Evolutionary conservation across 2,797 vertebrate species (phyloP), one percentile per base, ranked within the genome.

Genomic region (Acanthurus leucopareius): DNA sequence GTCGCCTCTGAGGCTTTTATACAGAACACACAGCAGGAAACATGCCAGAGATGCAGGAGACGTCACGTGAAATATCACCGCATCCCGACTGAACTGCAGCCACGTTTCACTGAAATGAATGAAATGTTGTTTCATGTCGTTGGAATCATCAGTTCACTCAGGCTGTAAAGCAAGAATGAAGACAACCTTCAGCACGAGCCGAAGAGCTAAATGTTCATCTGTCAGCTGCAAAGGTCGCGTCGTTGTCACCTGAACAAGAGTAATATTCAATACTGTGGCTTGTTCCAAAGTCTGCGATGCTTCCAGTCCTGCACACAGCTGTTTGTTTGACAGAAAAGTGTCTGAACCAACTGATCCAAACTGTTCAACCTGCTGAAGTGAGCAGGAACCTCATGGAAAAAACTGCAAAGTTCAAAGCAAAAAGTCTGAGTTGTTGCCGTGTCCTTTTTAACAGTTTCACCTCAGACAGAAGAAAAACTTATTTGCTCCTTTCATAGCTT

Each of bases 141-240:
- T 73, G 3, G 25, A 3, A 25, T 25, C 67, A 62, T 78, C 77
- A 25, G 17, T 57, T 76, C 60, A 0, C 0, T 48, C n/a, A 5
- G 65, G 81, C 75, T 7, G 44, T 65, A 69, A 77, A 82, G 57
- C 42, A 20, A 75, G 86, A 90, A 38, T 16, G 61, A 86, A 53
- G 73, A 71, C 68, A 0, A 22, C 32, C 69, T 0, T 81, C 78
- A 42, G 20, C 11, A 32, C 65, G 3, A 60, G 53, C 60, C 49
- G 1, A 2, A 20, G 0, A 22, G 67, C 64, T 40, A 63, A 71
- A 69, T 28, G 49, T 45, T 79, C 53, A 20, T 16, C 59, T 40
- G 79, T 81, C 78, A 62, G 59, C 65, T 0, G 40, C 35, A 81
- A 90, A 90, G 88, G 90, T 90, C 64, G 13, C 63, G 0, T 17